Conservation (phyloP, 2,888 invertebrate genomes). For the Tineola bisselliella region DNA sequence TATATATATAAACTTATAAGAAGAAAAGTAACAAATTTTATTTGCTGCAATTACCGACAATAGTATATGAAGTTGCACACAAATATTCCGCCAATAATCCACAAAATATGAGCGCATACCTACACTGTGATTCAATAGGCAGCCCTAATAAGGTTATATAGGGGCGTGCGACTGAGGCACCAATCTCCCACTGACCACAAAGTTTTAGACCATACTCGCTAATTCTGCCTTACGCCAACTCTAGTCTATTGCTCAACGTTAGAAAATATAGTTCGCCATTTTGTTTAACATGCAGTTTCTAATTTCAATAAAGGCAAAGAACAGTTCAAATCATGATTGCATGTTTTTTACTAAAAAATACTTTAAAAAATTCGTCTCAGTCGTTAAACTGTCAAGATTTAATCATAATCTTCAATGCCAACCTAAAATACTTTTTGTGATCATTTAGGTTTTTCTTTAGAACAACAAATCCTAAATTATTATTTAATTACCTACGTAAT, state of each 20-base stretch:
- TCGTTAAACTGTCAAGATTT: not conserved
- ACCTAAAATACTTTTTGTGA: not conserved
- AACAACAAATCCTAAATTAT: not conserved
- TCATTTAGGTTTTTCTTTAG: not conserved
- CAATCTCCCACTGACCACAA: conserved; percentile 2
- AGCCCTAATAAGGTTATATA: not conserved
- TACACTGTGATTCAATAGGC: not conserved
- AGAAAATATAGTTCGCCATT: not conserved
- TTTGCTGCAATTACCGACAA: too few relatives aligned
- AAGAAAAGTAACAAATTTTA: too few relatives aligned
- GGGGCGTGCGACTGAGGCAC: not conserved
- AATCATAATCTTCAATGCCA: not conserved
- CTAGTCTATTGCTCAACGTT: not conserved
- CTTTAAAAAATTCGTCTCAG: not conserved
- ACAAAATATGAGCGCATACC: too few relatives aligned
- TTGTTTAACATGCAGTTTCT: conserved; percentile 10
- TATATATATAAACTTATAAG: too few relatives aligned
- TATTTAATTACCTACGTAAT: not conserved
- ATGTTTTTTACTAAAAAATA: not conserved
- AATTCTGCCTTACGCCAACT: conserved; percentile 3
- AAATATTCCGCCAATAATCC: too few relatives aligned
- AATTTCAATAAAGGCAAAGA: conserved; percentile 1
- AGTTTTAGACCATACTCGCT: conserved; percentile 5
- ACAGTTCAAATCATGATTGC: conserved; percentile 5
- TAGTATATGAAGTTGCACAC: too few relatives aligned